A percentile compares a stretch with the other conserved stretches of the same genome.
Conservation (phyloP, 64 coral and sea anemone species). For the Dendrophyllia cribrosa region DNA sequence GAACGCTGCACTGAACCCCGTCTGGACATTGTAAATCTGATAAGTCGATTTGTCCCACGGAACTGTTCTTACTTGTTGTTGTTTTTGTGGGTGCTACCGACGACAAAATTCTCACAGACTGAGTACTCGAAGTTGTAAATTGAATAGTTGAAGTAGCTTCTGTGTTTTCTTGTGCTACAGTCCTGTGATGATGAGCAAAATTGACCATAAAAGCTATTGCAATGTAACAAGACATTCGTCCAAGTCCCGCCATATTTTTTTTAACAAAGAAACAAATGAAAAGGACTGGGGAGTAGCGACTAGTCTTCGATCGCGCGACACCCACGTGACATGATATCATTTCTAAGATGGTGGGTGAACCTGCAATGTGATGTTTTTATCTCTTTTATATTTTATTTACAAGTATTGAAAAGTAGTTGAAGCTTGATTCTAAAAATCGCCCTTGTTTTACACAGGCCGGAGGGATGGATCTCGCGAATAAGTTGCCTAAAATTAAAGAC, state of each 20-base stretch:
- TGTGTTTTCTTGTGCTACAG: background rate
- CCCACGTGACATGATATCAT: conserved; percentile 80
- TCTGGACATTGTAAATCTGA: conserved; percentile 57
- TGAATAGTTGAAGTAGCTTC: conserved; percentile 19
- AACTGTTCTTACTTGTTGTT: background rate
- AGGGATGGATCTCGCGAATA: conserved; percentile 88
- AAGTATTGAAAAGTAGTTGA: background rate
- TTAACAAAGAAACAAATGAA: background rate
- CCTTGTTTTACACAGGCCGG: conserved; percentile 68
- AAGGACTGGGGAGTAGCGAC: conserved; percentile 39
- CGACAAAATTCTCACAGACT: conserved; percentile 27
- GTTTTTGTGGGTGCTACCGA: conserved; percentile 15
- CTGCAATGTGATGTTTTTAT: background rate
- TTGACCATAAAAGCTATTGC: conserved; percentile 15
- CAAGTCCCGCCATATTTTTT: conserved; percentile 45
- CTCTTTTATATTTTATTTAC: conserved; percentile 21
- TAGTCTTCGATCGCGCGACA: background rate
- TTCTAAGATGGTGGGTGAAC: conserved; percentile 97
- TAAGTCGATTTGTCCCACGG: background rate
- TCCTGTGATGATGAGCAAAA: background rate
- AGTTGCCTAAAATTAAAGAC: conserved; percentile 89
- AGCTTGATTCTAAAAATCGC: background rate
- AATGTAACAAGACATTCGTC: background rate
- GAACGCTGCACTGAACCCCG: conserved; percentile 49
- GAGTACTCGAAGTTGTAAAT: background rate